Conservation (phyloP, 2,113 vertebrate species). For the Entomyzon cyanotis region DNA sequence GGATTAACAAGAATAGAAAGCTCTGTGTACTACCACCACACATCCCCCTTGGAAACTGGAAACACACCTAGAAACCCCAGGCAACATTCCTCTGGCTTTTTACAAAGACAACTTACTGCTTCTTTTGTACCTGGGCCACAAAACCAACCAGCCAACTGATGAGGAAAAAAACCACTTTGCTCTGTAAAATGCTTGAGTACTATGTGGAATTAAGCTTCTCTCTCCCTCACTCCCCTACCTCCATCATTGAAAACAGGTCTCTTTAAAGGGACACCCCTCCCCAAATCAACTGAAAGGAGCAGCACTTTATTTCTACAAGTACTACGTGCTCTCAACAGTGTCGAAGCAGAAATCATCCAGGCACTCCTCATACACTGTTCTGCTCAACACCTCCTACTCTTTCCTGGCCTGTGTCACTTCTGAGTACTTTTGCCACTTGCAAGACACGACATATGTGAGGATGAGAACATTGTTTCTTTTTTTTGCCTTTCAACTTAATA, state of each 20-base stretch:
- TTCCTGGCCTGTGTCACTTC: too few species aligned
- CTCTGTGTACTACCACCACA: neutral
- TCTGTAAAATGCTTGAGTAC: neutral
- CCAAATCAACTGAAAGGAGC: neutral
- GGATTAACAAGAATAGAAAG: neutral
- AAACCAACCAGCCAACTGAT: neutral
- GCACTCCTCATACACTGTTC: neutral
- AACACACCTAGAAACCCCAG: neutral
- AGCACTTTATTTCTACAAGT: neutral
- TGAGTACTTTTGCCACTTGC: neutral
- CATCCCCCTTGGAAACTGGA: neutral
- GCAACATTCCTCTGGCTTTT: neutral
- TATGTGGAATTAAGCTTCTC: neutral
- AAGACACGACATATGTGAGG: neutral
- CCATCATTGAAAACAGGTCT: neutral
- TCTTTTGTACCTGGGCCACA: neutral
- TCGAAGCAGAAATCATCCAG: neutral
- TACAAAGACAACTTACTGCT: neutral
- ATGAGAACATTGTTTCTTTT: accelerated
- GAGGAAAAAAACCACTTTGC: neutral
- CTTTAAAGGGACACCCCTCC: accelerated
- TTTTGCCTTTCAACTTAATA: neutral
- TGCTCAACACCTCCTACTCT: neutral
- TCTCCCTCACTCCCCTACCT: neutral
- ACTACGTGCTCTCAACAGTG: neutral